Evolutionary conservation across 2,113 vertebrate species (phyloP), one percentile per base, ranked within the genome.

Genomic region (Anolis carolinensis): DNA sequence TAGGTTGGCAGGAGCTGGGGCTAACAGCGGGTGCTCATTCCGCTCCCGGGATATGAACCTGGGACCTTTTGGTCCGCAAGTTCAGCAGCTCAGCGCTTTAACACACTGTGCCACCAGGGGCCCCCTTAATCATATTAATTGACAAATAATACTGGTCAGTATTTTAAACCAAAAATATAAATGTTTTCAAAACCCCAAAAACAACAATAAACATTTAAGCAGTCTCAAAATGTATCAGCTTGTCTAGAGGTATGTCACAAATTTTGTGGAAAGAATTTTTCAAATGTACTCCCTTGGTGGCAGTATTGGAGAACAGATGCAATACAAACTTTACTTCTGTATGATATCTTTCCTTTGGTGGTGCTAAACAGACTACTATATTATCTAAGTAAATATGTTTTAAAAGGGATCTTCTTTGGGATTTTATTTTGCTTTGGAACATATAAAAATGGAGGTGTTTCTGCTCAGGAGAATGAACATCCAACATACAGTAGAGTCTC

Each of bases 251-350:
- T n/a, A 48, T 11, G 67, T 34, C 78, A 36, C 34, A 36, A 32
- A 59, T 55, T 59, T 68, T 71, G 4, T 70, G 13, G 48, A 62
- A 86, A 80, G 20, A 80, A 73, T 67, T 63, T 79, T 30, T 80
- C 13, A 1, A 59, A 16, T 44, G 30, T 79, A 86, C 79, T 92
- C 94, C 92, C 88, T 94, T 84, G 82, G 89, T 87, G 93, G 90
- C 93, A 92, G 92, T 91, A 91, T 85, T 93, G 92, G 92, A 90
- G 79, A 93, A 81, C 86, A 90, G 44, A 79, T 90, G 13, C 68
- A 77, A 68, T 32, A 1, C 5, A 50, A 87, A 65, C 0, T 7
- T 55, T 5, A 21, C 81, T 2, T 50, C 4, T 52, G 2, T 36
- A 30, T 34, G 11, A 30, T 63, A 16, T n/a, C 48, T 36, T 44